Evolutionary conservation across 2,113 vertebrate genomes (phyloP).

Genomic region (human (Homo sapiens)): DNA sequence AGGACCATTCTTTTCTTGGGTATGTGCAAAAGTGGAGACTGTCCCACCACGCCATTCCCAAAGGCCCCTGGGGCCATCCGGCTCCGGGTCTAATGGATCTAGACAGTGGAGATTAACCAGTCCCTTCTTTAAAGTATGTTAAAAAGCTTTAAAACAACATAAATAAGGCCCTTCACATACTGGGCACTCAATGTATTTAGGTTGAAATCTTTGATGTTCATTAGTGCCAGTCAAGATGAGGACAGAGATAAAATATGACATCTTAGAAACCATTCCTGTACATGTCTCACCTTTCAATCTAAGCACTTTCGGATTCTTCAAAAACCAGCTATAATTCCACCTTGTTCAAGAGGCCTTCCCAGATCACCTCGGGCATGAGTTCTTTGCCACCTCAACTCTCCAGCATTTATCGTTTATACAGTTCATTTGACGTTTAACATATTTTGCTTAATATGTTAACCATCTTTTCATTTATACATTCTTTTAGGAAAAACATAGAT

Average conservation of each 20-base stretch:
- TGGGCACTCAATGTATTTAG: background rate
- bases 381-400: background rate
- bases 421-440: background rate
- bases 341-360: background rate
- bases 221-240: background rate
- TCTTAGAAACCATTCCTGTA: background rate
- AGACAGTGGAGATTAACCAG: conserved; percentile 42
- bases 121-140: background rate
- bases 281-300: background rate
- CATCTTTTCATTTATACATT: background rate
- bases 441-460: background rate
- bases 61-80: conserved; percentile 18
- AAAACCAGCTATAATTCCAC: background rate
- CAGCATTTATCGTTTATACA: background rate
- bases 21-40: background rate
- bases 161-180: background rate
- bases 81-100: background rate
- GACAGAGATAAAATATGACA: background rate
- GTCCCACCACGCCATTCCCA: conserved; percentile 23
- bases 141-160: conserved; percentile 29
- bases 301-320: background rate
- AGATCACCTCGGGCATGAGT: fast-evolving
- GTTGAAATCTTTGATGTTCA: conserved; percentile 5
- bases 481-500: background rate
- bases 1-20: background rate